A percentile compares a stretch with the other conserved stretches of the same genome.
Evolutionary conservation across 2,113 vertebrate genomes (phyloP).

Genomic region (Zosterops lateralis): DNA sequence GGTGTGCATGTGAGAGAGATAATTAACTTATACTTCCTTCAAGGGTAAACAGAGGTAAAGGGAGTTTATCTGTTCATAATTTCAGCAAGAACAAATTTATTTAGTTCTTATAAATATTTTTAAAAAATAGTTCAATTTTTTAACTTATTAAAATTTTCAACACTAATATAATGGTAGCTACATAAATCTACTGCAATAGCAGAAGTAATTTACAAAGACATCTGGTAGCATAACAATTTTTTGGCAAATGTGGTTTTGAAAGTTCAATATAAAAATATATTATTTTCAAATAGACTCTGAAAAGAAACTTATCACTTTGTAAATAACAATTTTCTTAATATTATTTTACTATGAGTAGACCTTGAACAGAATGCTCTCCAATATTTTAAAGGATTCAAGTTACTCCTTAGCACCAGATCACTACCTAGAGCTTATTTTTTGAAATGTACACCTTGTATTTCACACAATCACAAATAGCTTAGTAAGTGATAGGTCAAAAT

Average conservation of each 20-base stretch:
- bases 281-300: neutral
- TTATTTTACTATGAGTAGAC: neutral
- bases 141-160: neutral
- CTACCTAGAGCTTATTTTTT: neutral
- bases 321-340: neutral
- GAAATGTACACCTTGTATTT: neutral
- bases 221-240: neutral
- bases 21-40: neutral
- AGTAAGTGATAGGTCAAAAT: neutral
- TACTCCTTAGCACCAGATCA: neutral
- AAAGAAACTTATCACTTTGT: neutral
- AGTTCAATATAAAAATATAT: neutral
- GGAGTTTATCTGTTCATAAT: neutral
- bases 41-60: neutral
- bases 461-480: neutral
- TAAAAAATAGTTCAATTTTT: fast-evolving
- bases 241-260: neutral
- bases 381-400: neutral
- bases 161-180: neutral
- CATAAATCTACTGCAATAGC: neutral
- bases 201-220: neutral
- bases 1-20: neutral
- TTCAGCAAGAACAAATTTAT: neutral
- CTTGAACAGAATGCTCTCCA: neutral
- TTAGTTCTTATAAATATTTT: neutral